Evolutionary conservation across 2,888 invertebrate genomes (phyloP), one percentile per base, ranked within the genome.

Genomic region (Parnassius glacialis): DNA sequence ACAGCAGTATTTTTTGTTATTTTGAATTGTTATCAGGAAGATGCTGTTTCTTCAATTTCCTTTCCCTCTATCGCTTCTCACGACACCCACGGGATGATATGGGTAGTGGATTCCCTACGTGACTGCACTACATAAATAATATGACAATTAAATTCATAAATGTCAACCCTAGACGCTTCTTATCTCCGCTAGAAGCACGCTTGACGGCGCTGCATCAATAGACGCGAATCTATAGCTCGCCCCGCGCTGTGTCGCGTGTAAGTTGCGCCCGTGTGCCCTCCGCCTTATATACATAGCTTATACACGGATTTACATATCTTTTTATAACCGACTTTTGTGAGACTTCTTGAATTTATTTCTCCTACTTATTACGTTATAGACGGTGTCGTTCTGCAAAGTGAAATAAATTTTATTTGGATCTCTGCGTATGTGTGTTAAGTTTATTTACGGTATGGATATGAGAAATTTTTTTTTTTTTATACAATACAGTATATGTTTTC

Each of bases 201-300:
- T 83, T 85, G 84, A 85, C 80, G 80, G 75, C 70, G 70, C 79
- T 81, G 67, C 83, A 83, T 87, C 87, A 88, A 88, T 88, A 88
- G 82, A 76, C 68, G 59, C 25, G 76, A 73, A 74, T 72, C 74
- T 67, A 72, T 75, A 72, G 72, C 67, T 62, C 63, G 68, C 62
- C 67, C 56, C 52, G 54, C 62, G 67, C 59, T 45, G 54, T 54
- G 63, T 59, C 56, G 51, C 57, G 50, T 58, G 60, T 64, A 62
- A 64, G 64, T 61, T 61, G 34, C 59, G 57, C 53, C 61, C 58
- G 69, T 70, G 67, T 72, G 68, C 65, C 66, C 65, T 59, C 54
- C 42, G 62, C 70, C 65, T 67, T 67, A 69, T 69, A 64, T 53
- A 50, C 57, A 50, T 51, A 54, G 61, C 53, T 59, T 61, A 52